Conservation (phyloP, 2,113 vertebrate species). For the Tringa solitaria region DNA sequence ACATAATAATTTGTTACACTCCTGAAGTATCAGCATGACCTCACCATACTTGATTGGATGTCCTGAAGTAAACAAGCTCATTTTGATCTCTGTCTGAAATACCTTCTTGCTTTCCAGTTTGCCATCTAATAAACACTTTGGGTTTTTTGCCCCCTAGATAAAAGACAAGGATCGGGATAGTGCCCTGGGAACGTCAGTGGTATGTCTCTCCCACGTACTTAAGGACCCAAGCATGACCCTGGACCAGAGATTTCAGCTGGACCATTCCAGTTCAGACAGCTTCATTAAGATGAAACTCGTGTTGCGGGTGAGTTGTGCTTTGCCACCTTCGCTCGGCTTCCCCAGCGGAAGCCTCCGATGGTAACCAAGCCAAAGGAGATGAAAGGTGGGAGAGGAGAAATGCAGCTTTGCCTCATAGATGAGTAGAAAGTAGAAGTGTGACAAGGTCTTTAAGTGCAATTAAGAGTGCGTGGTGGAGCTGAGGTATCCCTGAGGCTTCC, state of each 20-base stretch:
- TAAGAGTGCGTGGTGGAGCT: neutral
- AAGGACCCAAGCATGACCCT: slow-evolving; percentile 77
- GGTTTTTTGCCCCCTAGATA: slow-evolving; percentile 70
- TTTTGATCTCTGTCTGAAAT: neutral
- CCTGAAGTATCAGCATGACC: neutral
- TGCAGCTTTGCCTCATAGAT: neutral
- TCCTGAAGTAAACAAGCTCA: neutral
- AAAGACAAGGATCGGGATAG: slow-evolving; percentile 84
- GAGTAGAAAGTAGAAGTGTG: neutral
- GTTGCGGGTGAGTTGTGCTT: slow-evolving; percentile 78
- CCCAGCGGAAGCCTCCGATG: neutral
- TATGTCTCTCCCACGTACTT: slow-evolving; percentile 83
- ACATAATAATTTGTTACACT: neutral
- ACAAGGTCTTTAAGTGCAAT: neutral
- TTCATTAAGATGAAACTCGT: slow-evolving; percentile 90
- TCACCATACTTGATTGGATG: neutral
- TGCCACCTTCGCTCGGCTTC: accelerated
- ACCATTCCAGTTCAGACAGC: slow-evolving; percentile 87
- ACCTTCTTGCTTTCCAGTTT: neutral
- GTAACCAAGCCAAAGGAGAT: neutral
- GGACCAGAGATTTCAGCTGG: slow-evolving; percentile 86
- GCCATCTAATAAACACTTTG: neutral
- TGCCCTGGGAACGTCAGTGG: slow-evolving; percentile 78
- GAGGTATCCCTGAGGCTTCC: neutral
- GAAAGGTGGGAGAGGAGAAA: neutral